phyloP scores from a whole-genome alignment of 2,113 vertebrate species.

The Pseudopodoces humilis region DNA sequence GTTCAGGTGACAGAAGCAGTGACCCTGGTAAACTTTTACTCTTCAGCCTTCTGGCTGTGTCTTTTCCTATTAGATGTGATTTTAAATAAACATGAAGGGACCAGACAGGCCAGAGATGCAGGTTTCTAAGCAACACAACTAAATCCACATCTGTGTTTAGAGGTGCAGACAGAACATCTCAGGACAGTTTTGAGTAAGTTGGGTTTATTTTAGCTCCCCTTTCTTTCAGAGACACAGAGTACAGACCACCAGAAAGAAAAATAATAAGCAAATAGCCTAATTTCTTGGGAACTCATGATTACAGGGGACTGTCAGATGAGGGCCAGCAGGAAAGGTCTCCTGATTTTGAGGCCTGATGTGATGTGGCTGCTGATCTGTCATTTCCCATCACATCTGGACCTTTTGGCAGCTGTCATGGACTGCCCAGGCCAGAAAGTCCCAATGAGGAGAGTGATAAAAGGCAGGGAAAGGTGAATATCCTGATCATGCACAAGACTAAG shows the following conservation, averaged over 20 bases:
- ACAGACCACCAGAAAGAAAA: not conserved
- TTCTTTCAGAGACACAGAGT: not conserved
- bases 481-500: fast-evolving
- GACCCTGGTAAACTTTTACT: conserved; percentile 50
- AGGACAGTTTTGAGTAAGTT: not conserved
- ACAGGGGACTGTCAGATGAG: not conserved
- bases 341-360: not conserved
- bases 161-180: not conserved
- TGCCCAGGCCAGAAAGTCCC: not conserved
- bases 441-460: not conserved
- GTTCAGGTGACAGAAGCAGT: conserved; percentile 27
- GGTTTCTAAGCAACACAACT: conserved; percentile 47
- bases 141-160: not conserved
- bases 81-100: conserved; percentile 65
- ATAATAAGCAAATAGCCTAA: not conserved
- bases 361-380: not conserved
- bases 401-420: not conserved
- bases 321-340: not conserved
- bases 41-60: conserved; percentile 29
- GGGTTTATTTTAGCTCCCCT: not conserved
- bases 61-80: conserved; percentile 45
- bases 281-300: not conserved
- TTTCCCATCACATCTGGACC: not conserved
- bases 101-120: conserved; percentile 8
- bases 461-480: not conserved